phyloP scores from a whole-genome alignment of 2,888 invertebrate genomes.

The Chloroclystis v-ata region DNA sequence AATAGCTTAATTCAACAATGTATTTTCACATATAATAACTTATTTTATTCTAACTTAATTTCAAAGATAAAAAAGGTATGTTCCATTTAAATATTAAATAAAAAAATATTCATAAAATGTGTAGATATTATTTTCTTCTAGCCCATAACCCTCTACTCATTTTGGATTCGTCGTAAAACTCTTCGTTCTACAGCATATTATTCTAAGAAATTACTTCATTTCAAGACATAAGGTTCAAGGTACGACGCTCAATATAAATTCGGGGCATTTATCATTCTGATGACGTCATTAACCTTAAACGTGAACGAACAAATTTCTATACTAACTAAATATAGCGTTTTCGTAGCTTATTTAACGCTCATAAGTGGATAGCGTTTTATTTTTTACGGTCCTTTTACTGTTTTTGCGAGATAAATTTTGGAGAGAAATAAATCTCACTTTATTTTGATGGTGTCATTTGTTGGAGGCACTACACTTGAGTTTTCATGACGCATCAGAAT shows the following conservation, averaged over 20 bases:
- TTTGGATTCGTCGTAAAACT: slow-evolving; percentile 18
- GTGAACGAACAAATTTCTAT: slow-evolving; percentile 41
- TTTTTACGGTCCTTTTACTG: slow-evolving; percentile 20
- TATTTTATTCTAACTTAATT: too few relatives aligned
- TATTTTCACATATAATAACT: too few relatives aligned
- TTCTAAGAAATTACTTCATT: slow-evolving; percentile 64
- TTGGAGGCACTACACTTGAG: slow-evolving; percentile 12
- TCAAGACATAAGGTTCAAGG: slow-evolving; percentile 56
- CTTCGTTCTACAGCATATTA: slow-evolving; percentile 40
- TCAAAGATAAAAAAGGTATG: too few relatives aligned
- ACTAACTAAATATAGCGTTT: slow-evolving; percentile 23
- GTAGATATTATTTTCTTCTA: not conserved
- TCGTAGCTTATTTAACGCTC: slow-evolving; percentile 23
- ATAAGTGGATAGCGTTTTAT: slow-evolving; percentile 23
- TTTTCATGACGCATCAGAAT: slow-evolving; percentile 12
- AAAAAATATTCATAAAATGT: not conserved
- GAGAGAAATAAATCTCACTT: slow-evolving; percentile 19
- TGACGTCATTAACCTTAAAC: slow-evolving; percentile 56
- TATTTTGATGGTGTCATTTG: slow-evolving; percentile 22
- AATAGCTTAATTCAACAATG: too few relatives aligned
- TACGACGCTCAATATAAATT: slow-evolving; percentile 57
- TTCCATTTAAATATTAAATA: too few relatives aligned
- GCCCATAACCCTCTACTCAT: not conserved
- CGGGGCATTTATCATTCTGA: slow-evolving; percentile 57
- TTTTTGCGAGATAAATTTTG: slow-evolving; percentile 19